Percentiles rank a stretch among this genome's conserved stretches.
Conservation (phyloP, 2,113 vertebrate genomes). For the Falco punctatus region DNA sequence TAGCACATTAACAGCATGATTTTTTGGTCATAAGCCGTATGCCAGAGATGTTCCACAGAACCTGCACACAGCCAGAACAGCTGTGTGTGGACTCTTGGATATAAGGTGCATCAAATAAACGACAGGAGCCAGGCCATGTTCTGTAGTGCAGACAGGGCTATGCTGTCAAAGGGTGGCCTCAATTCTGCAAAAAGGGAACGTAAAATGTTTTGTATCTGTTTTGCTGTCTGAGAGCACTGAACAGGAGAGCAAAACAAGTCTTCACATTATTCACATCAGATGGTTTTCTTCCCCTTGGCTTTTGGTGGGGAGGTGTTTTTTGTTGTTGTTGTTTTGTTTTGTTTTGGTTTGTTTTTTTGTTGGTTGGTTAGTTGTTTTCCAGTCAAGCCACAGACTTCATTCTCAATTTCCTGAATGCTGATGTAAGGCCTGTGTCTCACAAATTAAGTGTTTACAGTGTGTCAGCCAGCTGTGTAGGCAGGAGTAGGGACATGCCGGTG, state of each 20-base stretch:
- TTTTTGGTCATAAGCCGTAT: not conserved
- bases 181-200: not conserved
- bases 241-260: not conserved
- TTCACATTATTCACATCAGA: not conserved
- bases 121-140: not conserved
- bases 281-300: not conserved
- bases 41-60: not conserved
- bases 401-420: not conserved
- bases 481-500: not conserved
- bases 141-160: not conserved
- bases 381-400: not conserved
- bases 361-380: not conserved
- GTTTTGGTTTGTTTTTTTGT: not conserved
- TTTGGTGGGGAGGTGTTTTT: not conserved
- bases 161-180: not conserved
- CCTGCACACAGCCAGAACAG: not conserved
- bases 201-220: not conserved
- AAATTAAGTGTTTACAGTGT: not conserved
- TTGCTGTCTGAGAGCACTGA: not conserved
- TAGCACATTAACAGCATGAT: not conserved
- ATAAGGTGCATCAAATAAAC: not conserved
- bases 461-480: not conserved
- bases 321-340: no score
- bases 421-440: not conserved
- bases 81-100: not conserved